Base-by-base conservation (phyloP, 2,797 vertebrate genomes). In the Sylvilagus floridanus region DNA sequence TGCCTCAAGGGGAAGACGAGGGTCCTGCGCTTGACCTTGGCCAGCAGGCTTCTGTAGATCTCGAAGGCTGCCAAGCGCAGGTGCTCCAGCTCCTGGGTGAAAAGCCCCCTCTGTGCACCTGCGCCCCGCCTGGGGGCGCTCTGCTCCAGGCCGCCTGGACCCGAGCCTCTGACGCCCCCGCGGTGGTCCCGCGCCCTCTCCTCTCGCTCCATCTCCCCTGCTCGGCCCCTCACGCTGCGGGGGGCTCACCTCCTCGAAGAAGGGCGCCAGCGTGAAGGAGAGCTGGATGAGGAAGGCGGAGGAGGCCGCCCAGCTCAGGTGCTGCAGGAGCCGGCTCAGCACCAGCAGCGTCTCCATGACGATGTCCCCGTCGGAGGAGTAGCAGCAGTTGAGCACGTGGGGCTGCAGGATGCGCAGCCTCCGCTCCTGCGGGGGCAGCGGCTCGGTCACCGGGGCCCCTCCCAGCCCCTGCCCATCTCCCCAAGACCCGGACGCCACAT, bases 201-300 rank as follows among this genome's bases (percentile, higher is more conserved):
- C 19, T 11, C 16, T 19, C 0, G 0, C 26, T 52, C 71, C 35
- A 1, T 1, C 8, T 32, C 11, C 54, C 54, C 54, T 10, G 3
- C 32, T 83, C 16, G 3, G 4, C 24, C 22, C 12, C 28, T n/a
- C 12, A 6, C 6, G 35, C 50, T 7, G 1, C 3, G 0, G 52
- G 6, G 37, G 22, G 1, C 50, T 12, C 30, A 97, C 97, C 96
- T 94, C 93, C 71, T 97, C 96, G 1, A 97, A 95, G 90, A 97
- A 96, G 72, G 93, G 76, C 13, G 0, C 9, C 7, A 97, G 72
- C 0, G 4, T 77, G 92, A 95, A 96, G 26, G 84, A 0, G 17
- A 97, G 85, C 75, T 96, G 94, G 1, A 30, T 60, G 14, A 96
- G 72, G 78, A 97, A 96, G 4, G 88, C 52, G 3, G 95, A 75